Percentiles rank a stretch among this genome's conserved stretches.
phyloP scores from a whole-genome alignment of 1,140 invertebrate genomes.

The roundworm (Caenorhabditis elegans) region DNA sequence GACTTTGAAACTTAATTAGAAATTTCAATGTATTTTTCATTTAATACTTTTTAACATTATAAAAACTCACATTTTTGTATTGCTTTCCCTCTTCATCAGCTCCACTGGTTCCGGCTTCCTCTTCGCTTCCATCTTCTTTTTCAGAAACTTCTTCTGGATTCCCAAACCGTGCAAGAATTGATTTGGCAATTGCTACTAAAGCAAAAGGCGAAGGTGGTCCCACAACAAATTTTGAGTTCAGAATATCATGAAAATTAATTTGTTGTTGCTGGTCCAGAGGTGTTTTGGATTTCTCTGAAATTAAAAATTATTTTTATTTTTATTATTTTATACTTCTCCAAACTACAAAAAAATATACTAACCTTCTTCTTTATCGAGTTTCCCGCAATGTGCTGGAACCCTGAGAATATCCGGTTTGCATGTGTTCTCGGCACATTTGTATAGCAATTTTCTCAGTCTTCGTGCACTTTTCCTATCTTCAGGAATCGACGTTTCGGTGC shows the following conservation, averaged over 20 bases:
- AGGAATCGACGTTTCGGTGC: not conserved
- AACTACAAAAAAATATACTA: too few species aligned
- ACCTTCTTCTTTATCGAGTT: not conserved
- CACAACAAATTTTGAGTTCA: constrained; percentile 22
- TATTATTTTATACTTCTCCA: too few species aligned
- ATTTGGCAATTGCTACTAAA: constrained; percentile 26
- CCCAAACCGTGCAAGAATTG: not conserved
- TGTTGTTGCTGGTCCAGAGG: not conserved
- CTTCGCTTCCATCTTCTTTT: not conserved
- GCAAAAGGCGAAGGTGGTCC: constrained; percentile 39
- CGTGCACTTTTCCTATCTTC: constrained; percentile 6
- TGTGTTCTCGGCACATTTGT: constrained; percentile 3
- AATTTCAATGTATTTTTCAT: too few species aligned
- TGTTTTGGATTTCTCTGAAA: not conserved
- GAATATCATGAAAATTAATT: not conserved
- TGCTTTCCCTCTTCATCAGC: not conserved
- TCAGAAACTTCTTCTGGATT: not conserved
- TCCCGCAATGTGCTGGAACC: not conserved
- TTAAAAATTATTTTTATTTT: too few species aligned
- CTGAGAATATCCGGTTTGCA: not conserved
- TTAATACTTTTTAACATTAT: too few species aligned
- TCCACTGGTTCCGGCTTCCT: not conserved
- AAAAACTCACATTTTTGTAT: not conserved
- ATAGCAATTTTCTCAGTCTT: not conserved
- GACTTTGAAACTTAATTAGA: too few species aligned